Base-by-base conservation (phyloP, 2,113 vertebrate species). In the Spermophilus dauricus region DNA sequence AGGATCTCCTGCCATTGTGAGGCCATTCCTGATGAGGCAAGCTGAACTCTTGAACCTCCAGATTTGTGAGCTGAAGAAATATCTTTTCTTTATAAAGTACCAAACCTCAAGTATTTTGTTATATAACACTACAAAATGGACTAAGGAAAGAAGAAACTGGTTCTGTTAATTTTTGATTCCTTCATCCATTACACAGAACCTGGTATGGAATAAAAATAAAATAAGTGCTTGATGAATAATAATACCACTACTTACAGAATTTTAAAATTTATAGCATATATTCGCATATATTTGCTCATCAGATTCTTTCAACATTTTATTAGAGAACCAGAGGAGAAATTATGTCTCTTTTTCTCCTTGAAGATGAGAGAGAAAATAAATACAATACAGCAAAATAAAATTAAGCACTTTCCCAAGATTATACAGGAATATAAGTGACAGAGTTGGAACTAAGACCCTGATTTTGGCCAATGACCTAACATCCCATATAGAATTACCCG, bases 361-460 rank as follows among this genome's bases (percentile, higher is more conserved):
- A 92, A 72, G 45, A 96, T 91, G n/a, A 93, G 51, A 61, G 76
- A 89, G 45, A 86, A 93, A 89, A 86, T 63, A 69, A 96, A 70
- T 76, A 42, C 89, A 93, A 92, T 61, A 67, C n/a, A 67, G 45
- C 8, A 67, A 93, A 96, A 93, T 85, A 20, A 92, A 84, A 92
- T 73, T 73, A 83, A 28, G 63, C 14, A 73, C 12, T 53, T 88
- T 2, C n/a, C 17, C 45, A 87, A 88, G 30, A 51, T 72, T 56
- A 39, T 13, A 56, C 4, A 81, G 37, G 30, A 69, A 77, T 90
- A 45, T 75, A 69, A 91, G 16, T 72, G 32, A 22, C 51, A 86
- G 16, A 85, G 30, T 84, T 76, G 51, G 58, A 91, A 81, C 9
- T 53, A 78, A 34, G 37, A 93, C 51, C 8, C 48, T 80, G 67